Conservation (phyloP, 1,140 invertebrate species). For the Megathymus violae region DNA sequence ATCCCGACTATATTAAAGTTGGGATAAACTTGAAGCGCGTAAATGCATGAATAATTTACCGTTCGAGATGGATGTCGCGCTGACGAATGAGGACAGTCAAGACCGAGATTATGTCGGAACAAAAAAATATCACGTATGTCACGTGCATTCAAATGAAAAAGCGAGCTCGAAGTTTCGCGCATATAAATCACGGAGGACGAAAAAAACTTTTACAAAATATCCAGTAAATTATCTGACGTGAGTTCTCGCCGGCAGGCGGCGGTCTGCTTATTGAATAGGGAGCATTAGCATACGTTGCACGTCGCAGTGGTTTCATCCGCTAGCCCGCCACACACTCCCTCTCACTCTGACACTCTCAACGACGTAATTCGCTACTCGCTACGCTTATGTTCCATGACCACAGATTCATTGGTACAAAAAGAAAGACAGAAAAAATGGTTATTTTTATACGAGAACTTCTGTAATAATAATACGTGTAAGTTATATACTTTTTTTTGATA, state of each 20-base stretch:
- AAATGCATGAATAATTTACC: constrained; percentile 79
- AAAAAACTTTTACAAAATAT: constrained; percentile 84
- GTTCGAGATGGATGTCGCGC: constrained; percentile 68
- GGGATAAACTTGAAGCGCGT: constrained; percentile 64
- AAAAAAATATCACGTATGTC: constrained; percentile 81
- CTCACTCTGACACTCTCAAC: constrained; percentile 26
- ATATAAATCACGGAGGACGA: constrained; percentile 82
- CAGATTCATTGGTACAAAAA: background rate
- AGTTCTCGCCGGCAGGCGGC: constrained; percentile 77
- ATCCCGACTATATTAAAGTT: constrained; percentile 63
- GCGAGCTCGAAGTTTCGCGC: constrained; percentile 79
- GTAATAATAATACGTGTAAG: too few relatives aligned
- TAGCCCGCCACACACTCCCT: constrained; percentile 24
- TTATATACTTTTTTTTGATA: too few relatives aligned
- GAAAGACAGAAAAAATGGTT: background rate
- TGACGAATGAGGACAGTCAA: constrained; percentile 68
- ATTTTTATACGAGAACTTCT: too few relatives aligned
- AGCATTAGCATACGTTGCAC: constrained; percentile 80
- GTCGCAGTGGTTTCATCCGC: constrained; percentile 64
- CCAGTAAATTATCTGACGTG: constrained; percentile 84
- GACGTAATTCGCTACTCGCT: constrained; percentile 46
- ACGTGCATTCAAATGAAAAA: constrained; percentile 83
- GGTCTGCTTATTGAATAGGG: constrained; percentile 83
- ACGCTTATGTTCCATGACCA: background rate
- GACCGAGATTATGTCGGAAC: constrained; percentile 75